Base-by-base conservation (phyloP, 1,140 invertebrate genomes). In the Aphaenogaster floridana region DNA sequence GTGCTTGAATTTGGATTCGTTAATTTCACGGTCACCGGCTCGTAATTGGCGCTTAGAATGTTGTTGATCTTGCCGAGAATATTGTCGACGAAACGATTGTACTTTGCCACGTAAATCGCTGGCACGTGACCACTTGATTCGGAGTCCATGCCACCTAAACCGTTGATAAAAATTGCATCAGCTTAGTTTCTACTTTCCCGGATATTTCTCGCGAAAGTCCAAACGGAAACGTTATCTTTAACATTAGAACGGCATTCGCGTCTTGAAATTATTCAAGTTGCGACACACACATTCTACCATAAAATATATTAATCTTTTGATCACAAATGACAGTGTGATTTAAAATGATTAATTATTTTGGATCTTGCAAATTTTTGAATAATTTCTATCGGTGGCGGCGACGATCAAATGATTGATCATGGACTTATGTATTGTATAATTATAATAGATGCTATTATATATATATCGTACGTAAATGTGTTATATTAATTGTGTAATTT, bases 11-110 rank as follows among this genome's bases (percentile, higher is more conserved):
- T 96, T 11, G 96, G 95, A 7, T 96, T 97, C 61, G 97, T 96
- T n/a, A 98, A 94, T 91, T 97, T 97, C 0, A 98, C 97, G 66
- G 97, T 97, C 54, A 98, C 98, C 1, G 98, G 98, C 93, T 98
- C 97, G 92, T 98, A 98, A 64, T 97, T 97, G 64, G 96, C 96
- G 13, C 96, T 96, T 66, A 98, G 94, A 68, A 98, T 97, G 88
- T 97, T 96, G 94, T 98, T 98, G 93, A 98, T 98, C 86, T 97
- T 96, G 42, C 96, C 96, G 63, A 98, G 96, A 88, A 98, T 97
- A 88, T 96, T 97, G 93, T 98, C 98, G 52, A 98, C 97, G 93
- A 98, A 98, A 89, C 96, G 96, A 94, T 98, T 98, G 95, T 98
- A 98, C 93, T 97, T 97, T 39, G 96, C 95, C 42, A 97, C 97